Percentiles rank a stretch among this genome's conserved stretches.
phyloP scores from a whole-genome alignment of 2,797 vertebrate species.

The Xiphophorus birchmanni region DNA sequence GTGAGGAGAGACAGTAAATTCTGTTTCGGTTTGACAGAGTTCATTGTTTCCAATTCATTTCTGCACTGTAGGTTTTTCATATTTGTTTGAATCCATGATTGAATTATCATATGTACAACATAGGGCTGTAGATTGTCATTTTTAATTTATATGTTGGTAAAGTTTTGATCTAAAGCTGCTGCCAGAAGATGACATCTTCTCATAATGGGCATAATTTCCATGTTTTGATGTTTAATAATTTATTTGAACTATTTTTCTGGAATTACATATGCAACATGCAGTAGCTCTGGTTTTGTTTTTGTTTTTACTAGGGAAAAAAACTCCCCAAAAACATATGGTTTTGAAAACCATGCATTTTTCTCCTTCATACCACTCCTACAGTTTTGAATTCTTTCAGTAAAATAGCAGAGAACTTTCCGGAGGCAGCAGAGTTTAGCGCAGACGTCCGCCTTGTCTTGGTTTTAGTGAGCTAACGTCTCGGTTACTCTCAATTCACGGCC shows the following conservation, averaged over 20 bases:
- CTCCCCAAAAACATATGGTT: too few relatives aligned
- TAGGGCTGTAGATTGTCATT: neutral
- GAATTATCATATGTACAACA: neutral
- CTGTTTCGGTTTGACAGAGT: neutral
- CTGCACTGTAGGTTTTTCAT: too few relatives aligned
- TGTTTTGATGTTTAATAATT: neutral
- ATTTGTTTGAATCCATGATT: neutral
- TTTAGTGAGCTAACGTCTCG: neutral
- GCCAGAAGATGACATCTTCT: neutral
- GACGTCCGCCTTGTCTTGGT: neutral
- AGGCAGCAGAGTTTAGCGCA: neutral
- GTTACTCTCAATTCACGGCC: neutral
- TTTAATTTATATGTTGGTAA: neutral
- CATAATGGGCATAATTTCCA: neutral
- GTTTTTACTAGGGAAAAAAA: neutral
- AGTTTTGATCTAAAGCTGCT: neutral
- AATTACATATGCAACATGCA: neutral
- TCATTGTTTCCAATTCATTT: neutral
- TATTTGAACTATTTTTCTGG: neutral
- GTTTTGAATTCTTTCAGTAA: neutral
- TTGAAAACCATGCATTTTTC: neutral
- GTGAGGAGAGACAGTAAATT: neutral
- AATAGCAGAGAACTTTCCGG: neutral
- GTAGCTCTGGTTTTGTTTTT: neutral
- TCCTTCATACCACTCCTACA: neutral